A percentile compares a stretch with the other conserved stretches of the same genome.
Evolutionary conservation across 2,113 vertebrate genomes (phyloP).

Genomic region (Aleadryas rufinucha): DNA sequence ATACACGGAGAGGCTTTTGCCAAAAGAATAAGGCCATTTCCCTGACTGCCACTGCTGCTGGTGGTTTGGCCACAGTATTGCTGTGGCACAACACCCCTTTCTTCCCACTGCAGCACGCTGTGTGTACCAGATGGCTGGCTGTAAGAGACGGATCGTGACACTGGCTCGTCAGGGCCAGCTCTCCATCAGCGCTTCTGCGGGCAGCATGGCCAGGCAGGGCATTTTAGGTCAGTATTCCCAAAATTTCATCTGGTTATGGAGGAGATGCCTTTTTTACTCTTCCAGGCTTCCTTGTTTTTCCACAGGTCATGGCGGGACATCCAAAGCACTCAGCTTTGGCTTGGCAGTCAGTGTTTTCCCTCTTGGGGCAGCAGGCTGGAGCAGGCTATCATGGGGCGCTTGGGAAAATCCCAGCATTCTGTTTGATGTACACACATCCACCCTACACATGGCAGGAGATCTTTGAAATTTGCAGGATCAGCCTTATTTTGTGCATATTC

Average conservation of each 20-base stretch:
- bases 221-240: neutral
- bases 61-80: neutral
- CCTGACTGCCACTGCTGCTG: neutral
- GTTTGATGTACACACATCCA: neutral
- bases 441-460: neutral
- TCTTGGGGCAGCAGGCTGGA: neutral
- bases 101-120: neutral
- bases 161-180: neutral
- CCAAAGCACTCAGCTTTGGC: neutral
- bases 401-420: neutral
- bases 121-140: neutral
- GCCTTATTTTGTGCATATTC: constrained; percentile 9
- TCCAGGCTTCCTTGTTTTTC: neutral
- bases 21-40: neutral
- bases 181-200: neutral
- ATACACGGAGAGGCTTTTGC: neutral
- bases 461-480: constrained; percentile 21
- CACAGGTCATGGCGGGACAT: rapidly evolving
- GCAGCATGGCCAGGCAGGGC: rapidly evolving
- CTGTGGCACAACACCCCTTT: neutral
- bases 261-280: neutral
- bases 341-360: neutral
- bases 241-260: neutral
- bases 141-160: too few relatives aligned
- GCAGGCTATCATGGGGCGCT: rapidly evolving